Base-by-base conservation (phyloP, 1,140 invertebrate species). In the Kradibia gibbosae region DNA sequence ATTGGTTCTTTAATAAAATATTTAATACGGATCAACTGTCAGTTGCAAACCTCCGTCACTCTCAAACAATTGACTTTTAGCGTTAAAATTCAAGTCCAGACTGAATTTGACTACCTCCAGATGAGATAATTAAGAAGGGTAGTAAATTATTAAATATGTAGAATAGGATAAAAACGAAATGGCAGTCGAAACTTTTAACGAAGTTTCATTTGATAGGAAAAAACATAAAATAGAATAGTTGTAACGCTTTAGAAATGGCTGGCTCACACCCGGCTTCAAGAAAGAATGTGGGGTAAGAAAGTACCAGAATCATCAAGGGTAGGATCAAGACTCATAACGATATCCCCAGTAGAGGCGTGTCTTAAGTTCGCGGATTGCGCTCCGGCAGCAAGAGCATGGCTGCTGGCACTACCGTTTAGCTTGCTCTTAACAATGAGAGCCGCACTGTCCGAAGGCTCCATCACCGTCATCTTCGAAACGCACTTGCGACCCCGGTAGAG, bases 231-330 rank as follows among this genome's bases (percentile, higher is more conserved):
- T n/a, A n/a, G 0, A 62, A 17, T 34, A 0, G 60, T 20, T 34
- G 73, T n/a, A 53, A 53, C 55, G 55, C 36, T 86, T 88, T 89
- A 91, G 83, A 91, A 90, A 85, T 91, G 88, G 87, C 90, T 91
- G 85, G 88, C 89, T 85, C 87, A 90, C 73, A 89, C 85, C 84
- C 87, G 88, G 85, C 87, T 91, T 91, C 91, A 91, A 83, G 82
- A 83, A 85, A 91, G 89, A 83, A 94, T 94, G 75, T 94, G 93
- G 62, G 94, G 94, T 80, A 95, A 87, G 87, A 94, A 94, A 31
- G 93, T 94, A 72, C 93, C 94, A 31, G 94, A 94, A 87, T 94
- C 93, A 85, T 94, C 93, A 77, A 94, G 90, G 86, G 92, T 93
- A 50, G 92, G 92, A 85, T 94, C 93, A 78, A 93, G 86, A 76